A percentile compares a stretch with the other conserved stretches of the same genome.
Conservation (phyloP, 1,140 invertebrate species). For the Alviniconcha marisindica region DNA sequence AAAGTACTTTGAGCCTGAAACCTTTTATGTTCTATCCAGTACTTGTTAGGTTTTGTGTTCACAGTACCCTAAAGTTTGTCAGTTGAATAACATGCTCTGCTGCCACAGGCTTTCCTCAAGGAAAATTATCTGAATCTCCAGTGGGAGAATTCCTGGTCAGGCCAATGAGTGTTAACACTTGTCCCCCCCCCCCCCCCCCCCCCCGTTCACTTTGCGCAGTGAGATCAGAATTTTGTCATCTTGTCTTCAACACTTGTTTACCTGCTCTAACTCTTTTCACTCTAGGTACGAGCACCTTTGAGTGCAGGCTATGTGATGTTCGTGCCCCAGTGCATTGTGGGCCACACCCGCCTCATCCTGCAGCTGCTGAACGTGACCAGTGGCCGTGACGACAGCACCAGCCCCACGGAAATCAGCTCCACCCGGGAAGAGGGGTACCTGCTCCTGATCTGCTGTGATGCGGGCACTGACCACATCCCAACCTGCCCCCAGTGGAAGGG, state of each 20-base stretch:
- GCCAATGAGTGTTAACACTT: too few relatives aligned
- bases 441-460: constrained; percentile 72
- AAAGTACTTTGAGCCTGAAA: too few relatives aligned
- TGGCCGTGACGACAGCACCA: constrained; percentile 69
- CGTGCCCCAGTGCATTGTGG: constrained; percentile 71
- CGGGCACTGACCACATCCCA: constrained; percentile 47
- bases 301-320: constrained; percentile 77
- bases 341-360: constrained; percentile 65
- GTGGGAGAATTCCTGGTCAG: too few relatives aligned
- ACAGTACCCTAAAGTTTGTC: too few relatives aligned
- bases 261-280: neutral
- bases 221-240: too few relatives aligned
- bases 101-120: too few relatives aligned
- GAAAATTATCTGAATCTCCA: too few relatives aligned
- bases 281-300: constrained; percentile 72
- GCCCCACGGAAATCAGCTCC: constrained; percentile 46
- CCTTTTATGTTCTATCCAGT: too few relatives aligned
- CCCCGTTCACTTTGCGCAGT: neutral
- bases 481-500: constrained; percentile 73
- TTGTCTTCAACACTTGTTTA: neutral
- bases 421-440: constrained; percentile 71
- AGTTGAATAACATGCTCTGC: too few relatives aligned
- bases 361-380: constrained; percentile 74
- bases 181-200: too few relatives aligned
- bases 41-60: too few relatives aligned